phyloP scores from a whole-genome alignment of 1,140 invertebrate genomes.

The Pseudomyrmex cubaensis region DNA sequence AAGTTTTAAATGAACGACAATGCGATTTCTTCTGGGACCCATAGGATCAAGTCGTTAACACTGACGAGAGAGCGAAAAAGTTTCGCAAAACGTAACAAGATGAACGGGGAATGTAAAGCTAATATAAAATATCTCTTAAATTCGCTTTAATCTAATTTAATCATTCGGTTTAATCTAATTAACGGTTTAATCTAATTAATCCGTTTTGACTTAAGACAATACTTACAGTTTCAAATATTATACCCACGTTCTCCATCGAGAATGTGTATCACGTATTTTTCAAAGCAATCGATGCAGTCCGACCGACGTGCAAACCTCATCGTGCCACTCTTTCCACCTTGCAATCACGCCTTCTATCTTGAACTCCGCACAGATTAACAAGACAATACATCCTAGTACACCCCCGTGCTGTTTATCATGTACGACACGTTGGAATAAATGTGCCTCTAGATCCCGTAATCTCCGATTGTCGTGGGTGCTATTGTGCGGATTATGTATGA shows the following conservation, averaged over 20 bases:
- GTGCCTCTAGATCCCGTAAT: slow-evolving; percentile 61
- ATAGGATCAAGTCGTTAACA: slow-evolving; percentile 54
- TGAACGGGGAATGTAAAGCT: slow-evolving; percentile 27
- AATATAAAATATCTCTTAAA: slow-evolving; percentile 36
- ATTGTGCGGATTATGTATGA: slow-evolving; percentile 63
- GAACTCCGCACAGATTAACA: slow-evolving; percentile 40
- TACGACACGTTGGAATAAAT: slow-evolving; percentile 58
- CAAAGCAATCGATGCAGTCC: not conserved
- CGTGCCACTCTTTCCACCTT: slow-evolving; percentile 29
- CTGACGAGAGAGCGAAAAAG: slow-evolving; percentile 29
- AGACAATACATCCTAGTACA: slow-evolving; percentile 44
- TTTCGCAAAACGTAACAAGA: slow-evolving; percentile 44
- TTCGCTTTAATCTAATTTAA: not conserved
- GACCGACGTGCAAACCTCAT: not conserved
- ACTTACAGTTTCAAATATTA: not conserved
- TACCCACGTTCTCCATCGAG: not conserved
- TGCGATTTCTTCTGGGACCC: slow-evolving; percentile 2
- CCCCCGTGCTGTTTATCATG: slow-evolving; percentile 55
- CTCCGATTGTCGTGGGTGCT: slow-evolving; percentile 56
- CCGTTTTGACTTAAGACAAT: not conserved
- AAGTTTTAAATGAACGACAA: slow-evolving; percentile 50
- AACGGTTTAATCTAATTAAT: not conserved
- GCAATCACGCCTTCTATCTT: slow-evolving; percentile 18
- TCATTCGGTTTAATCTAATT: no score
- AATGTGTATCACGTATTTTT: not conserved